Evolutionary conservation across 2,888 invertebrate genomes (phyloP), one percentile per base, ranked within the genome.

Genomic region (Taenaris catops): DNA sequence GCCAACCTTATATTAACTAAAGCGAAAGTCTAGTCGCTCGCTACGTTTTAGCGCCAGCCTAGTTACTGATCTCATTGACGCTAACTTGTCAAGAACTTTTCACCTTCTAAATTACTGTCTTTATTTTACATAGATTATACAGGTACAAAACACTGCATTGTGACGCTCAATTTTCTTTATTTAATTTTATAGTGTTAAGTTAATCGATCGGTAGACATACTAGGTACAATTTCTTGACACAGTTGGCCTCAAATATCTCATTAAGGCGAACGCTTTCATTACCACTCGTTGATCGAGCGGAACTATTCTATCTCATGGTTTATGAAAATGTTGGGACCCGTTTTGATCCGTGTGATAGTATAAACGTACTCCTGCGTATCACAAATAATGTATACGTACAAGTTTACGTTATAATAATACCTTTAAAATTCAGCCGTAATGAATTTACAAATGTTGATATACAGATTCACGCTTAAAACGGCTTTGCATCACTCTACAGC

Each of bases 201-300:
- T 28, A 19, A 31, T 32, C 19, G 11, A 21, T 10, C 10, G 17
- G 14, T 25, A 24, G 18, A 7, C 18, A n/a, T 27, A 20, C 23
- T 32, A 34, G 27, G 34, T 31, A 28, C 34, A 49, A 53, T 42
- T 54, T 63, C 60, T 67, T 63, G 63, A 58, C 58, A 58, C 47
- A 51, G 54, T 64, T 58, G 63, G 58, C 52, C 48, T 56, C 48
- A 42, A 46, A 41, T 40, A 37, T 43, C 34, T 66, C 66, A 71
- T 74, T 70, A 72, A 76, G 72, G 75, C 74, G 58, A 73, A 68
- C 66, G 79, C 78, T 73, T n/a, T 74, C 64, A 66, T 65, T 57
- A 62, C 62, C 76, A 71, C 70, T 74, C 66, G 73, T 71, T 74
- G 67, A 69, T 55, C 60, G 70, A 69, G 69, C 70, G 68, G 65